Conservation (phyloP, 2,113 vertebrate genomes). For the Cariama cristata region DNA sequence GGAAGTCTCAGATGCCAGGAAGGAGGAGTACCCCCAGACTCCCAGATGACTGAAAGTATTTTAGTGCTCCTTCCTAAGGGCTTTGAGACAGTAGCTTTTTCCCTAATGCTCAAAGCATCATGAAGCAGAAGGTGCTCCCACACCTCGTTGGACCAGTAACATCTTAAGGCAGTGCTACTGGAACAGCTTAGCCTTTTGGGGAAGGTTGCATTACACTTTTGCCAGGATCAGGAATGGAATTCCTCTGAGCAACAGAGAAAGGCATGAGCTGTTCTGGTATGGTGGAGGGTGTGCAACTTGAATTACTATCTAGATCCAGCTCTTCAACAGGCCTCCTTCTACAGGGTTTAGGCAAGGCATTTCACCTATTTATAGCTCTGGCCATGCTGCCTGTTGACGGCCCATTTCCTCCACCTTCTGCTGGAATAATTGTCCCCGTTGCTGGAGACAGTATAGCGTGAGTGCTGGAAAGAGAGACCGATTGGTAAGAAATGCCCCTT, state of each 20-base stretch:
- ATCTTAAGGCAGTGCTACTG: neutral
- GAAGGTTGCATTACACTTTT: neutral
- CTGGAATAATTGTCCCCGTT: neutral
- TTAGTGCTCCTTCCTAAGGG: neutral
- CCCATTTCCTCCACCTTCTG: constrained; percentile 2
- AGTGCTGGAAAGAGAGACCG: neutral
- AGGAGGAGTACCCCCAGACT: neutral
- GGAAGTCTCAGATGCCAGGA: neutral
- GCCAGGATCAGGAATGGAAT: neutral
- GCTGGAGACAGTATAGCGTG: neutral
- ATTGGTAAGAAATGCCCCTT: neutral
- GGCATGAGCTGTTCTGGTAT: neutral
- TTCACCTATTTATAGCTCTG: neutral
- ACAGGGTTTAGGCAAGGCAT: neutral
- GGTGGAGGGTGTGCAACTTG: neutral
- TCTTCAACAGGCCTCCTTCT: neutral
- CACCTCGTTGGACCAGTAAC: neutral
- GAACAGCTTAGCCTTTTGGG: neutral
- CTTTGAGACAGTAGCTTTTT: neutral
- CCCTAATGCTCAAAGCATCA: neutral
- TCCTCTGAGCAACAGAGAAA: neutral
- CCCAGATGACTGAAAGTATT: neutral
- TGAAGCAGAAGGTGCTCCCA: neutral
- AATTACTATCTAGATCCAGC: neutral
- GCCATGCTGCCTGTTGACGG: neutral